Conservation (phyloP, 92 coral and sea anemone species). For the Metridium senile region DNA sequence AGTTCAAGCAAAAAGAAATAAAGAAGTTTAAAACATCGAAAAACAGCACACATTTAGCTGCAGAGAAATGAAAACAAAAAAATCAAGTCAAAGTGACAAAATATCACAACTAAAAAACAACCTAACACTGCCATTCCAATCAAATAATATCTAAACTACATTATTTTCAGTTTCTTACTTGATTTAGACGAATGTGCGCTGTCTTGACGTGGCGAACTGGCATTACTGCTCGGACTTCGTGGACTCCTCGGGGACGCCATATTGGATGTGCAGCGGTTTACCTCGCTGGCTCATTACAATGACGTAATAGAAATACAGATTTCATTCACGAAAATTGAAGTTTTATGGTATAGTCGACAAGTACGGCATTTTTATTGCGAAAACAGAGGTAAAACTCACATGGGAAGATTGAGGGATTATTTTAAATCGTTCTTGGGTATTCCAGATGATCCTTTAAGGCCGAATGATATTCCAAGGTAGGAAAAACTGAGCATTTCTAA, state of each 20-base stretch:
- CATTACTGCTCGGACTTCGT: constrained; percentile 41
- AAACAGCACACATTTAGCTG: too few species aligned
- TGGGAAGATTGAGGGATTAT: constrained; percentile 67
- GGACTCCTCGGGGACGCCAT: constrained; percentile 75
- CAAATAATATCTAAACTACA: neutral
- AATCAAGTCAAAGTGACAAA: too few species aligned
- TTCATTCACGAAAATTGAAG: neutral
- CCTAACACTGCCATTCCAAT: neutral
- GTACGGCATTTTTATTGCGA: neutral
- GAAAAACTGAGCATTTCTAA: neutral
- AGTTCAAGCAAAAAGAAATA: too few species aligned
- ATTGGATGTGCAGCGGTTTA: constrained; percentile 46
- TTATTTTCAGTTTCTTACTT: constrained; percentile 2
- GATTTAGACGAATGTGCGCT: constrained; percentile 24
- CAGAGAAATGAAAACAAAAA: too few species aligned
- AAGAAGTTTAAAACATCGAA: too few species aligned
- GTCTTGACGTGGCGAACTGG: constrained; percentile 87
- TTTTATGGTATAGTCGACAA: neutral
- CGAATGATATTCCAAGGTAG: constrained; percentile 75
- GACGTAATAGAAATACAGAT: constrained; percentile 2
- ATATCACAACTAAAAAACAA: neutral
- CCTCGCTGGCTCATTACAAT: constrained; percentile 35
- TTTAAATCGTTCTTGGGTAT: constrained; percentile 57
- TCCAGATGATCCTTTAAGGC: constrained; percentile 56
- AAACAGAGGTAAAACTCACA: neutral